Percentiles rank a stretch among this genome's conserved stretches.
These are phyloP conservation scores for Gymnoscopelus braueri DNA, from an alignment of 2,797 vertebrate genomes.

Conservation along the genomic window DNA sequence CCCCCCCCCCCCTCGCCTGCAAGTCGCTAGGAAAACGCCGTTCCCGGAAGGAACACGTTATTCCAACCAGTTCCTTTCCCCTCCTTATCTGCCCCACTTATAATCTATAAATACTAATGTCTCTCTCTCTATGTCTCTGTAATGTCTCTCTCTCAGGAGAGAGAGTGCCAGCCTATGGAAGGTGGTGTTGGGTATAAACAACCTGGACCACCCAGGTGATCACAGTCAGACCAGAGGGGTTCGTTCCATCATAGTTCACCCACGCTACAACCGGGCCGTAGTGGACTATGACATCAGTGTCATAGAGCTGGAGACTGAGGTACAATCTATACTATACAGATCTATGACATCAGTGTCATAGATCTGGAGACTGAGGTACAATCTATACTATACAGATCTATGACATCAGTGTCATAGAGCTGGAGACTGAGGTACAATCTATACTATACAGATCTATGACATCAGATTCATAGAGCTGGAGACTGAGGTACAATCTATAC, in stretches of 20 bases:
- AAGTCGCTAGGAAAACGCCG: no score
- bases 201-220: conserved; percentile 89
- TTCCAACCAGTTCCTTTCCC: no score
- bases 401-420: no score
- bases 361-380: not conserved
- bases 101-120: no score
- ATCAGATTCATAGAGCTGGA: no score
- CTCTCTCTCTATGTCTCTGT: not conserved
- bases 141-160: conserved; percentile 47
- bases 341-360: conserved; percentile 5
- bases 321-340: conserved; percentile 33
- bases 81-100: no score
- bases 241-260: conserved; percentile 88
- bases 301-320: conserved; percentile 86
- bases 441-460: no score
- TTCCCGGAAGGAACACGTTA: no score
- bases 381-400: no score
- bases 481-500: no score
- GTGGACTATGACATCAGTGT: conserved; percentile 97
- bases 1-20: no score
- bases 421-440: no score
- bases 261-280: conserved; percentile 91
- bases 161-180: conserved; percentile 90
- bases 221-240: conserved; percentile 89
- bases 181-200: conserved; percentile 92